These are phyloP conservation scores for Gobio gobio DNA, from an alignment of 2,113 vertebrate species.

Conservation along the genomic window DNA sequence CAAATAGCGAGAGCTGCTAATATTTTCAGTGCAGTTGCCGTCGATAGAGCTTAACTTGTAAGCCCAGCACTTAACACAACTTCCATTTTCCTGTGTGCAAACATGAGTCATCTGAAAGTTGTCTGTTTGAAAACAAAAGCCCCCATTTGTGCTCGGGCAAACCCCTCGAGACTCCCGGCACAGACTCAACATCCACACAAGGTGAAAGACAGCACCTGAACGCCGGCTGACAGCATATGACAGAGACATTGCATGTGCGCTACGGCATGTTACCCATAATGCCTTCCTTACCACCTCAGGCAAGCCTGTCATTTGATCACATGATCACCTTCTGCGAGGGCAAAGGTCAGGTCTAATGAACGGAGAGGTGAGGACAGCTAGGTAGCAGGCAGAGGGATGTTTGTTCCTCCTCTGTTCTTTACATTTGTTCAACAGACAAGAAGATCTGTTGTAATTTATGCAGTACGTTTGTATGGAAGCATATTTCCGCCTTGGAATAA, in stretches of 20 bases:
- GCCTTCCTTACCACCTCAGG: constrained; percentile 50
- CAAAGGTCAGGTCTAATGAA: constrained; percentile 76
- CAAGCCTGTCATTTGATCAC: constrained; percentile 71
- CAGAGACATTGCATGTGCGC: constrained; percentile 28
- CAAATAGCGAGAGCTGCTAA: neutral
- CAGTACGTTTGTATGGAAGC: no score
- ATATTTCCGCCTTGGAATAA: no score
- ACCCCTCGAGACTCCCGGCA: constrained; percentile 34
- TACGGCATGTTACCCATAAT: constrained; percentile 46
- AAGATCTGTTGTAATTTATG: neutral
- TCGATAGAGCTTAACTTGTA: neutral
- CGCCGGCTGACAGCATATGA: constrained; percentile 41
- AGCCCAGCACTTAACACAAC: neutral
- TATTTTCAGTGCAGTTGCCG: neutral
- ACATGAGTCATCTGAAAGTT: neutral
- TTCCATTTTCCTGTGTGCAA: constrained; percentile 10
- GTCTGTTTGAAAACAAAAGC: constrained; percentile 45
- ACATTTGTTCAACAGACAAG: no score
- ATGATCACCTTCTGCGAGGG: constrained; percentile 70
- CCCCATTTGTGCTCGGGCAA: constrained; percentile 10
- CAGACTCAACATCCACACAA: constrained; percentile 47
- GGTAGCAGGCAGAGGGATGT: constrained; percentile 9
- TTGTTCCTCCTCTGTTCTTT: constrained; percentile 7
- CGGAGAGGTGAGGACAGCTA: constrained; percentile 56
- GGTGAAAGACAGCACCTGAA: constrained; percentile 50